phyloP scores from a whole-genome alignment of 2,113 vertebrate species.

The Phoxinus phoxinus region DNA sequence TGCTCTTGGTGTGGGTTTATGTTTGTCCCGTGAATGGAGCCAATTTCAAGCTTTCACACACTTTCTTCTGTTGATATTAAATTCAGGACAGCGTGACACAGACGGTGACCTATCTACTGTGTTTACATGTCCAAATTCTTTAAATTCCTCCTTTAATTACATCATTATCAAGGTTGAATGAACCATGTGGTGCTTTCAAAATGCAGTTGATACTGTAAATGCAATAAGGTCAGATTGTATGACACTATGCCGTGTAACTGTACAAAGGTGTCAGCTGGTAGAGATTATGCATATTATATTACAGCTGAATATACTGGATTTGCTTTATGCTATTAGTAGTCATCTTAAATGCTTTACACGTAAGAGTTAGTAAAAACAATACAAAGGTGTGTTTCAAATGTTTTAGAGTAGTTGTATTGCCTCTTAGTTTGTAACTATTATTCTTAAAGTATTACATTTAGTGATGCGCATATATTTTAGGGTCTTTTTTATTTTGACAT shows the following conservation, averaged over 20 bases:
- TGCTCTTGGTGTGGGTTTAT: conserved; percentile 21
- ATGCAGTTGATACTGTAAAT: not conserved
- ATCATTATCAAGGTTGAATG: conserved; percentile 15
- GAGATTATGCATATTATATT: not conserved
- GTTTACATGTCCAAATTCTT: conserved; percentile 36
- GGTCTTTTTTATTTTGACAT: too few relatives aligned
- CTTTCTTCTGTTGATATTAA: conserved; percentile 15
- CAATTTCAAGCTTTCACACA: not conserved
- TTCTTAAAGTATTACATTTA: not conserved
- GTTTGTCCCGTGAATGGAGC: conserved; percentile 37
- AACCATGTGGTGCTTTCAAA: conserved; percentile 24
- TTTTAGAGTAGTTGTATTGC: not conserved
- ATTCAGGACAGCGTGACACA: conserved; percentile 1
- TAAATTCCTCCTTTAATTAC: conserved; percentile 41
- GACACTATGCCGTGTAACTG: not conserved
- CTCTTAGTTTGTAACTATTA: not conserved
- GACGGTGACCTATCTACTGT: conserved; percentile 13
- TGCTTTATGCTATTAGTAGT: not conserved
- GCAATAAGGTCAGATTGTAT: not conserved
- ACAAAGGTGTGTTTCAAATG: not conserved
- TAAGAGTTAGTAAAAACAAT: not conserved
- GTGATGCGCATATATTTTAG: too few relatives aligned
- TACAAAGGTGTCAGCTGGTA: not conserved
- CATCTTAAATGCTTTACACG: not conserved
- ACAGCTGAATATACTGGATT: not conserved